Percentiles rank a stretch among this genome's conserved stretches.
These are phyloP conservation scores for Acipenser transmontanus DNA, from an alignment of 2,797 vertebrate species.

Conservation along the genomic window DNA sequence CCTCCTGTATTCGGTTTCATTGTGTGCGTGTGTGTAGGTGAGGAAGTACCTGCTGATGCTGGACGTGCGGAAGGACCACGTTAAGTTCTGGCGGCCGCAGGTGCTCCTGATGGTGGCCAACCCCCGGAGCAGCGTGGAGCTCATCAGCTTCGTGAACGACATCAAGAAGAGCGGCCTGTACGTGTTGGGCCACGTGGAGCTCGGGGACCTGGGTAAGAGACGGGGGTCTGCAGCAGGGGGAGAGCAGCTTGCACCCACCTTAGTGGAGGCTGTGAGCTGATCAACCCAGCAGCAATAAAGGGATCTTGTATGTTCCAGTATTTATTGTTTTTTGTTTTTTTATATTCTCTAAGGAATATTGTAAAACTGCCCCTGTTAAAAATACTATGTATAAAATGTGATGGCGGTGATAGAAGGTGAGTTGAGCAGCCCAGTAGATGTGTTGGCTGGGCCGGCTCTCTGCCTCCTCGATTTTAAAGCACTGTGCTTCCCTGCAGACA, in stretches of 20 bases:
- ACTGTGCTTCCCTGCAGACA: conserved; percentile 42
- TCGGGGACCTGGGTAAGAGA: conserved; percentile 66
- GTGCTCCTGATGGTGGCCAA: conserved; percentile 71
- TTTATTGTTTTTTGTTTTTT: no score
- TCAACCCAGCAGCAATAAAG: no score
- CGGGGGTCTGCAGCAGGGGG: neutral
- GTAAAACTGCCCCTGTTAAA: no score
- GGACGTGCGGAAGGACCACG: conserved; percentile 73
- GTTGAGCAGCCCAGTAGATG: no score
- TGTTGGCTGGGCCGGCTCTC: no score
- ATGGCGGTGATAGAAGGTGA: no score
- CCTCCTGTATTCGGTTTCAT: neutral
- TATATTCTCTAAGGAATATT: no score
- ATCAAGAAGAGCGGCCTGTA: conserved; percentile 78
- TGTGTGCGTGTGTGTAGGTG: conserved; percentile 42
- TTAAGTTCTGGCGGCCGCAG: conserved; percentile 80
- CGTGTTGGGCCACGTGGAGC: conserved; percentile 67
- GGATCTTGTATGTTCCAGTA: no score
- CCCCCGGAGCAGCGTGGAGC: conserved; percentile 58
- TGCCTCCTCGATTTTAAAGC: no score
- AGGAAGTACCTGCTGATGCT: conserved; percentile 74
- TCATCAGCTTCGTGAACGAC: conserved; percentile 73
- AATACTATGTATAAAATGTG: no score
- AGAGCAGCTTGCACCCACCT: no score
- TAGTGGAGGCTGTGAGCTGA: no score